These are phyloP conservation scores for pig (Sus scrofa) DNA, from an alignment of 2,113 vertebrate genomes.

Conservation along the genomic window T2T-Sscrofa CM000817.6:126166501-126167000, in stretches of 20 bases:
- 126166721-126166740: neutral
- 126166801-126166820: neutral
- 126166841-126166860: neutral
- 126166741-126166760: slow-evolving; percentile 37
- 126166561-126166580: slow-evolving; percentile 79
- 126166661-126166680: slow-evolving; percentile 50
- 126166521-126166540: slow-evolving; percentile 81
- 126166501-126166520: slow-evolving; percentile 80
- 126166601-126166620: slow-evolving; percentile 24
- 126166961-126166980: neutral
- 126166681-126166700: slow-evolving; percentile 33
- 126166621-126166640: slow-evolving; percentile 59
- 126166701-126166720: neutral
- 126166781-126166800: neutral
- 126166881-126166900: neutral
- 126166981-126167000: neutral
- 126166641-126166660: slow-evolving; percentile 19
- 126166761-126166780: neutral
- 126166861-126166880: neutral
- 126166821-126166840: neutral
- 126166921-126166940: neutral
- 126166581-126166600: slow-evolving; percentile 56
- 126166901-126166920: neutral
- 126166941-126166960: neutral
- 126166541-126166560: slow-evolving; percentile 79